A percentile compares a stretch with the other conserved stretches of the same genome.
Conservation (phyloP, 2,888 invertebrate genomes). For the Ischnus inquisitorius region DNA sequence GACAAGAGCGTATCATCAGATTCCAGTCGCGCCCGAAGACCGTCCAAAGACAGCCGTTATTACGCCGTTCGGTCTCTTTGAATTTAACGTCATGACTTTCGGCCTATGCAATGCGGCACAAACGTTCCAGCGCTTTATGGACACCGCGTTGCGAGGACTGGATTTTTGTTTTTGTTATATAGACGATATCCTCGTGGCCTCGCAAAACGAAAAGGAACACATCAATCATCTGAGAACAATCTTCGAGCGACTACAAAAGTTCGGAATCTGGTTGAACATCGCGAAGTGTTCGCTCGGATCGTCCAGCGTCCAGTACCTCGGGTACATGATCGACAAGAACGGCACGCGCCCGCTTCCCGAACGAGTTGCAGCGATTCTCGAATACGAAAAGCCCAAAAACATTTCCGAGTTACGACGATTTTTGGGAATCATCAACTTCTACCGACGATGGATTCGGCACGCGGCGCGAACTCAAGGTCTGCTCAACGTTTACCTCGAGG, state of each 20-base stretch:
- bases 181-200: slow-evolving; percentile 38
- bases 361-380: slow-evolving; percentile 36
- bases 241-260: slow-evolving; percentile 59
- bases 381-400: slow-evolving; percentile 25
- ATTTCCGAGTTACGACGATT: slow-evolving; percentile 27
- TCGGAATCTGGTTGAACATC: slow-evolving; percentile 72
- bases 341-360: slow-evolving; percentile 45
- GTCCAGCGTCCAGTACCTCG: slow-evolving; percentile 41
- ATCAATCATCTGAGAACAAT: slow-evolving; percentile 60
- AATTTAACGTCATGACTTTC: not conserved
- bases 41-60: slow-evolving; percentile 20
- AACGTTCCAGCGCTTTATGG: slow-evolving; percentile 11
- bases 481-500: slow-evolving; percentile 4
- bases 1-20: slow-evolving; percentile 10
- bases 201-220: slow-evolving; percentile 67
- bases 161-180: slow-evolving; percentile 4
- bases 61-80: slow-evolving; percentile 12
- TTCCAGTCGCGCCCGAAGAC: slow-evolving; percentile 1
- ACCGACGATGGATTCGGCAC: slow-evolving; percentile 7
- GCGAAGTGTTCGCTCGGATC: slow-evolving; percentile 66
- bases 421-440: slow-evolving; percentile 30
- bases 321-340: slow-evolving; percentile 33
- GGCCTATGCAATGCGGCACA: not conserved
- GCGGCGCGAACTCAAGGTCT: not conserved
- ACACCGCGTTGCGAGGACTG: not conserved